Conservation (phyloP, 2,888 invertebrate genomes). For the Apodemia hepburni region DNA sequence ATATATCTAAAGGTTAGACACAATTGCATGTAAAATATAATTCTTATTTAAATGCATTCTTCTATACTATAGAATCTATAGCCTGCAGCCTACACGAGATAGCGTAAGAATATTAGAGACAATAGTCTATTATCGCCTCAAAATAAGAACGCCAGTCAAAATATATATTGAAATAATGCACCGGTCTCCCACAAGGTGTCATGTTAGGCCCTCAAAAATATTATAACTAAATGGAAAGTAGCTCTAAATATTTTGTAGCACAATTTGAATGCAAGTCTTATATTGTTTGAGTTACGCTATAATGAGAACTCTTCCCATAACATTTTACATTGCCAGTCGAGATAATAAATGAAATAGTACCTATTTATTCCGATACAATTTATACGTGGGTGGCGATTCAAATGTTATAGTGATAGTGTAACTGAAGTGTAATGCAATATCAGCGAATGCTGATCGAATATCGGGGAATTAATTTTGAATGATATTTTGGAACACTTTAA, state of each 20-base stretch:
- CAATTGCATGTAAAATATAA: background rate
- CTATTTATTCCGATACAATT: background rate
- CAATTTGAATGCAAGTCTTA: conserved; percentile 1
- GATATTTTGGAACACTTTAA: background rate
- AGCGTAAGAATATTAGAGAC: too few species aligned
- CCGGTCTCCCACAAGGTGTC: background rate
- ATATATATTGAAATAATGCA: background rate
- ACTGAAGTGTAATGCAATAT: background rate
- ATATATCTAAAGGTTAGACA: conserved; percentile 8
- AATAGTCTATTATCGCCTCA: too few species aligned
- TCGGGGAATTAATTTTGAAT: too few species aligned
- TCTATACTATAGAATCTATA: too few species aligned
- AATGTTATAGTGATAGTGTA: conserved; percentile 4
- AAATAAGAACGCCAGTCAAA: too few species aligned
- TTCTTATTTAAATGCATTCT: background rate
- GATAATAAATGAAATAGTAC: conserved; percentile 13
- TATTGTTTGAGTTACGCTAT: conserved; percentile 8
- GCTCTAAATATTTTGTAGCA: conserved; percentile 1
- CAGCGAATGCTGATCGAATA: too few species aligned
- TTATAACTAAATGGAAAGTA: background rate
- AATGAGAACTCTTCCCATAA: conserved; percentile 15
- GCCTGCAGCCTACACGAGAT: too few species aligned
- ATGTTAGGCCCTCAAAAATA: background rate
- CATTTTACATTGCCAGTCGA: conserved; percentile 7
- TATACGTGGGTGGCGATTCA: conserved; percentile 2